Percentiles rank a stretch among this genome's conserved stretches.
These are phyloP conservation scores for Melanotaenia trifasciata DNA, from an alignment of 2,797 vertebrate species.

Conservation along the genomic window DNA sequence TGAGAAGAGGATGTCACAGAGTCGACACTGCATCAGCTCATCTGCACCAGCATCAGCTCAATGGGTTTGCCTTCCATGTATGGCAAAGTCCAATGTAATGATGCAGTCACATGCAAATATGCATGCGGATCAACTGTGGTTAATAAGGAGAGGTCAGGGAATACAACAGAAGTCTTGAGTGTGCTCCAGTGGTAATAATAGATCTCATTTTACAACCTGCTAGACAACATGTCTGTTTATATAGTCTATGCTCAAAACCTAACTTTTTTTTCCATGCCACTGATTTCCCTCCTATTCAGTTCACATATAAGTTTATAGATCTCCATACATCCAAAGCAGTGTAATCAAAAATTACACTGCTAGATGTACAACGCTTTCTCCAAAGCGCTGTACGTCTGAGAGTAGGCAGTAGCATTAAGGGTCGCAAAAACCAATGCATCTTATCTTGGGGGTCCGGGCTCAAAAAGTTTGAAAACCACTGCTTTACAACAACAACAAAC, in stretches of 20 bases:
- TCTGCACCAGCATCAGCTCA: conserved; percentile 51
- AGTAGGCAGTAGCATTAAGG: too few species aligned
- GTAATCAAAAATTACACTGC: conserved; percentile 40
- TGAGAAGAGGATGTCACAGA: conserved; percentile 73
- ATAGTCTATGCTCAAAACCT: conserved; percentile 10
- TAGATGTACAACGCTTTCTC: too few species aligned
- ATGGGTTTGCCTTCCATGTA: conserved; percentile 59
- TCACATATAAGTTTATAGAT: conserved; percentile 34
- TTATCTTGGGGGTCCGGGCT: too few species aligned
- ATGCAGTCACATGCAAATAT: conserved; percentile 20
- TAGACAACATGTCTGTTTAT: conserved; percentile 2
- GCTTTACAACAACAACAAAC: too few species aligned
- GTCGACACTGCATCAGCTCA: conserved; percentile 60
- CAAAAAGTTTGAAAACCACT: too few species aligned
- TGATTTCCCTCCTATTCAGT: conserved; percentile 29
- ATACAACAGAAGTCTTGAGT: conserved; percentile 5
- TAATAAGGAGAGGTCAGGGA: conserved; percentile 7
- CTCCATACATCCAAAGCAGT: conserved; percentile 47
- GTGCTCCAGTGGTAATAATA: background rate
- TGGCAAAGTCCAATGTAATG: conserved; percentile 25
- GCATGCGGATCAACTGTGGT: conserved; percentile 9
- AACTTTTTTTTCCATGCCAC: conserved; percentile 23
- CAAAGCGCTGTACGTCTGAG: too few species aligned
- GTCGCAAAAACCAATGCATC: too few species aligned
- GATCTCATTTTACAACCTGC: conserved; percentile 12